Base-by-base conservation (phyloP, 2,113 vertebrate genomes). In the Elephantulus edwardii region DNA sequence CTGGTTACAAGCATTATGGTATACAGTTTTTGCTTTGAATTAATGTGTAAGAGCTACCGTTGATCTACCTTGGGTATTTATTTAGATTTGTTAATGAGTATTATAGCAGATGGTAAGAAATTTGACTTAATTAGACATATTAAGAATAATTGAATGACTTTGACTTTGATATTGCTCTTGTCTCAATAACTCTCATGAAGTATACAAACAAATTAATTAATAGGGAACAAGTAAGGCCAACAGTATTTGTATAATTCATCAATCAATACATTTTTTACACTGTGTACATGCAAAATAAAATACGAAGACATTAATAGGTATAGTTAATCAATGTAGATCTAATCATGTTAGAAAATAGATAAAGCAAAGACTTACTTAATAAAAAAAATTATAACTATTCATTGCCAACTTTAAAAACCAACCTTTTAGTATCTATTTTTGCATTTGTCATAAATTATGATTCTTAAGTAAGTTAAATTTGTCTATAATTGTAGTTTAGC, bases 51-150 rank as follows among this genome's bases (percentile, higher is more conserved):
- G 58, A 95, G 78, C 85, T 71, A 86, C 26, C 58, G 75, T 70
- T 79, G 76, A 93, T 90, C 12, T 62, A 93, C 83, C 54, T 42
- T 86, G 44, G 30, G 52, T 42, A 92, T 80, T 90, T 95, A 66
- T 95, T 96, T 95, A 95, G 60, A 52, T 89, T 91, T 84, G 94
- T 94, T 96, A 96, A 97, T 87, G 70, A 96, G 28, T 82, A 87
- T 30, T 35, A 74, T 90, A 77, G 80, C 87, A 97, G 95, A 94
- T 90, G 94, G 80, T 28, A 96, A 94, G 91, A 97, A 93, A 79
- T 92, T 94, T 94, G 70, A 95, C 72, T 94, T 96, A 97, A 80
- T 50, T 94, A 77, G 48, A 85, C 20, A 91, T 50, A 83, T 66
- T 89, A 86, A 78, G 88, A 96, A 92, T 76, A 96, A 95, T 19